phyloP scores from a whole-genome alignment of 2,797 vertebrate genomes.

The Acanthurus leucopareius region DNA sequence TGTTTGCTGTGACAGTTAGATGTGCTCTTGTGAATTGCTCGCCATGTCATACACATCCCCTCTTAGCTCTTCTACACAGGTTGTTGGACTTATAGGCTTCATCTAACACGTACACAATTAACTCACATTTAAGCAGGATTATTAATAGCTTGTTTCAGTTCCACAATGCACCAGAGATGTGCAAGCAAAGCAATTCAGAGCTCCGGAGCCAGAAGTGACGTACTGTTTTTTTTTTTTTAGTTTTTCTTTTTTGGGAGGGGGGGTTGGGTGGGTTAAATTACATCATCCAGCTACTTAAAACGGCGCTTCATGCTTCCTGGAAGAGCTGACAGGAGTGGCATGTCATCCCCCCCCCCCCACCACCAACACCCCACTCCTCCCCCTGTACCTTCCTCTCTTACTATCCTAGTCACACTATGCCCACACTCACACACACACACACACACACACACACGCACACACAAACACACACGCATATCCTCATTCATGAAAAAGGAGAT shows the following conservation, averaged over 20 bases:
- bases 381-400: conserved; percentile 19
- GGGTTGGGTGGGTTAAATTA: conserved; percentile 57
- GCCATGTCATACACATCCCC: conserved; percentile 68
- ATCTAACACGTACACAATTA: conserved; percentile 58
- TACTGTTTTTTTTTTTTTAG: conserved; percentile 25
- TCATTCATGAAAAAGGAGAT: conserved; percentile 59
- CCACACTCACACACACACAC: conserved; percentile 32
- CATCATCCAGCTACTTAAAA: conserved; percentile 55
- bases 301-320: conserved; percentile 33
- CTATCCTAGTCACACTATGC: conserved; percentile 30
- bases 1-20: conserved; percentile 52
- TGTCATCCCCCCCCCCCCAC: not conserved
- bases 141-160: conserved; percentile 83
- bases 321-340: conserved; percentile 40
- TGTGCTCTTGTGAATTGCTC: conserved; percentile 61
- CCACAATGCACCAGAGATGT: conserved; percentile 74
- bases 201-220: conserved; percentile 66
- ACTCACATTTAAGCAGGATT: conserved; percentile 52
- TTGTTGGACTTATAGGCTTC: conserved; percentile 72
- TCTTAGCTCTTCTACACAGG: conserved; percentile 68
- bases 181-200: conserved; percentile 74
- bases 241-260: too few species aligned
- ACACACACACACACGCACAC: conserved; percentile 19
- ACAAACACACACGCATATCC: conserved; percentile 27
- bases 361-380: not conserved